Evolutionary conservation across 1,140 invertebrate genomes (phyloP), one percentile per base, ranked within the genome.

Genomic region (Zophobas atratus): DNA sequence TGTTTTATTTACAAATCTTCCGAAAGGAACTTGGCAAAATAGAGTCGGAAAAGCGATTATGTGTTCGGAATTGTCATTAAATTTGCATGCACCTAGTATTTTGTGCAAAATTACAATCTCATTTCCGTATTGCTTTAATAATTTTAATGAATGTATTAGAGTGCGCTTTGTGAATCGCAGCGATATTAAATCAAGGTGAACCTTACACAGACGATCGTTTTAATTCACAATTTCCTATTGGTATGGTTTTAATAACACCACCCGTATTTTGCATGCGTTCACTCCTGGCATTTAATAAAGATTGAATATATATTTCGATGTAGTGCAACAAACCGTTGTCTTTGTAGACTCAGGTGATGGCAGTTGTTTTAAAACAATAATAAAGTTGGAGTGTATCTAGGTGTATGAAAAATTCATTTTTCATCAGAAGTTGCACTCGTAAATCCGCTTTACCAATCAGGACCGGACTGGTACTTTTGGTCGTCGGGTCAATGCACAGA

Each of bases 71-170:
- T 63, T 63, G 57, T 63, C 35, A 63, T 39, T 8, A 20, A 67
- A 43, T 67, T 67, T 67, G 43, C 39, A 67, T 67, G 60, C 60
- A 67, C 20, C 20, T 20, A 46, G 39, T 67, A 39, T 67, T 67
- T 67, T 39, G 60, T 36, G 38, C 60, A 43, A 67, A 63, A 67
- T 67, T 67, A 46, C 60, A 67, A 67, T 67, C 60, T 67, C 60
- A 67, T 67, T 67, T 67, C 60, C 60, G 39, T 39, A 67, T 67
- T 67, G 60, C 60, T 67, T 67, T 67, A 67, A 67, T 67, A 67
- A 67, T 67, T 67, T 67, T 46, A 67, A 67, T 67, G 60, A 67
- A 67, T 67, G 60, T 41, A 67, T 67, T 67, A 67, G 39, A 67
- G 60, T 67, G 60, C 39, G 36, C 38, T 46, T 35, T 46, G 20